Evolutionary conservation across 2,797 vertebrate genomes (phyloP).

Genomic region (Enteromius unitaeniatus): DNA sequence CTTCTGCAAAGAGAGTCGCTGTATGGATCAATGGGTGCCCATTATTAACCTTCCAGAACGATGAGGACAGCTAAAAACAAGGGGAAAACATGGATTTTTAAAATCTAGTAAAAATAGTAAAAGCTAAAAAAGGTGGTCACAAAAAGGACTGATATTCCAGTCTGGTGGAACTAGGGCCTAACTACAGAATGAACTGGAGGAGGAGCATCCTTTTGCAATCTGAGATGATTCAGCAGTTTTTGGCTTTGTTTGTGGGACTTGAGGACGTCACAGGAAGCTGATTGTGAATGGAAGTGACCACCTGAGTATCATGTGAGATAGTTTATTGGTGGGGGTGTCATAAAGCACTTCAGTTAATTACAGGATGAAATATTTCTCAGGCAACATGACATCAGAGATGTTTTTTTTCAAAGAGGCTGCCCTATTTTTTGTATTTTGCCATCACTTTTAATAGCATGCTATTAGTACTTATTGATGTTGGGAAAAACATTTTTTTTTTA

Average conservation of each 20-base stretch:
- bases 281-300: conserved; percentile 66
- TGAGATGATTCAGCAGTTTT: conserved; percentile 69
- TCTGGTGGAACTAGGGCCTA: conserved; percentile 24
- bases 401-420: conserved; percentile 69
- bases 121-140: conserved; percentile 52
- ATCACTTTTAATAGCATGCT: conserved; percentile 28
- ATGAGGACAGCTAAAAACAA: conserved; percentile 78
- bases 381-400: conserved; percentile 50
- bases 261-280: conserved; percentile 58
- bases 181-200: conserved; percentile 63
- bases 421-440: conserved; percentile 31
- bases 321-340: conserved; percentile 57
- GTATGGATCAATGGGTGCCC: conserved; percentile 96
- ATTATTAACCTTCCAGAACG: conserved; percentile 96
- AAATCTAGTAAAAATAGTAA: conserved; percentile 57
- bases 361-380: conserved; percentile 52
- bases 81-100: conserved; percentile 69
- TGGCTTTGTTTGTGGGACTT: conserved; percentile 57
- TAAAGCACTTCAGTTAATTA: conserved; percentile 35
- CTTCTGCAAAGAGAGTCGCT: conserved; percentile 94
- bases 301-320: conserved; percentile 61
- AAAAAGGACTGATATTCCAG: conserved; percentile 48
- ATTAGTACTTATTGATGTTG: conserved; percentile 59
- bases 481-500: conserved; percentile 64
- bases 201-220: conserved; percentile 64